Conservation (phyloP, 1,140 invertebrate genomes). For the Himalopsyche phryganea region DNA sequence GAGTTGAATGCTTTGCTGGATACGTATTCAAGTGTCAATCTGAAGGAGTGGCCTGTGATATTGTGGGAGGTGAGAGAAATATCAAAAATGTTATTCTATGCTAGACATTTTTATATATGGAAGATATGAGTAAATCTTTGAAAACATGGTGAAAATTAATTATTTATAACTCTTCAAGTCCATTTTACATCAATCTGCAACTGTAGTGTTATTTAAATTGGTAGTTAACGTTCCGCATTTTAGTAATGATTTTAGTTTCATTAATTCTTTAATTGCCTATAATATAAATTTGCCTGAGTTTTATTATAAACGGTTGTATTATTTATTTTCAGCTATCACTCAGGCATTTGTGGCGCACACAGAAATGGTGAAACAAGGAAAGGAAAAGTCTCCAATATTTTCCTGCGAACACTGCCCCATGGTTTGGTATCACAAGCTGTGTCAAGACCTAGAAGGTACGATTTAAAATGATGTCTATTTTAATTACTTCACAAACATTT, state of each 20-base stretch:
- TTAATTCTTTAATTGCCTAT: too few relatives aligned
- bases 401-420: conserved; percentile 90
- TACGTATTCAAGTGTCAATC: conserved; percentile 91
- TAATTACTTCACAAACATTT: too few relatives aligned
- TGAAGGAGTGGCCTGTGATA: conserved; percentile 72
- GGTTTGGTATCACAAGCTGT: conserved; percentile 91
- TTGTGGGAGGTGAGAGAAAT: conserved; percentile 62
- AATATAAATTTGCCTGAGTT: too few relatives aligned
- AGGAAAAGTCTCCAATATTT: conserved; percentile 54
- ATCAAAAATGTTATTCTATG: not conserved
- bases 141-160: not conserved
- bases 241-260: too few relatives aligned
- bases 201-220: too few relatives aligned
- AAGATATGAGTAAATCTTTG: too few relatives aligned
- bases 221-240: too few relatives aligned
- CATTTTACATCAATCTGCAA: too few relatives aligned
- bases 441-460: conserved; percentile 81
- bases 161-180: not conserved
- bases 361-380: conserved; percentile 54
- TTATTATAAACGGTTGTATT: too few relatives aligned
- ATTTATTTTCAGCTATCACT: conserved; percentile 67
- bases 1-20: conserved; percentile 68
- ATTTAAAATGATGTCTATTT: too few relatives aligned
- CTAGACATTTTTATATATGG: not conserved
- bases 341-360: conserved; percentile 73